Evolutionary conservation across 2,888 invertebrate genomes (phyloP), one percentile per base, ranked within the genome.

Genomic region (Rhimphoctona megacephalus): DNA sequence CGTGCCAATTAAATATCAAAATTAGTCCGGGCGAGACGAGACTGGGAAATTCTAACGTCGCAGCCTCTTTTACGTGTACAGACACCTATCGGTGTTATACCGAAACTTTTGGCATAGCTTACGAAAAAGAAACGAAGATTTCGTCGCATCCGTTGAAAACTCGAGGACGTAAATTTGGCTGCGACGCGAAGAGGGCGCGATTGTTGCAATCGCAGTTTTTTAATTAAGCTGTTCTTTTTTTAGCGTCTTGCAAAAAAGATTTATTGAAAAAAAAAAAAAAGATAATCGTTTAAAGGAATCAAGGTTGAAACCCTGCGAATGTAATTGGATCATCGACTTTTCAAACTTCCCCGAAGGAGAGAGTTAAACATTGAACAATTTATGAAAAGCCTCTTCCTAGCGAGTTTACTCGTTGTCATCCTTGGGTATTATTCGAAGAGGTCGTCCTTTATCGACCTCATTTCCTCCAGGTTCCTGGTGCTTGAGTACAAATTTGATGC

Each of bases 1-100:
- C 39, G 73, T 81, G 81, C 81, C 81, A 81, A 81, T 81, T 73
- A 54, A 67, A 67, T 74, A 67, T 66, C 73, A 81, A 81, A 81
- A 54, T 81, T 81, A 81, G 81, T 79, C 57, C 43, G 25, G 69
- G 39, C 57, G 14, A 2, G 7, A n/a, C 33, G 33, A 33, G 46
- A 14, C 25, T 19, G 30, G 17, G 25, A 6, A 19, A 30, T 46
- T 54, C 33, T 43, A 36, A 25, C 49, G 14, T 70, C 43, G 43
- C 54, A 19, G 11, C 33, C 43, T 49, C 52, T 33, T 22, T 19
- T 8, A n/a, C 30, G 57, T 43, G 9, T 6, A 22, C 33, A 46
- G 67, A 52, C 78, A 36, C 49, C 74, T 78, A 39, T 67, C 78
- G 66, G 52, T 14, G 11, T 39, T 54, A n/a, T 4, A 19, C 8